These are phyloP conservation scores for Cheilosia grossa DNA, from an alignment of 2,888 invertebrate species.

Conservation along the genomic window DNA sequence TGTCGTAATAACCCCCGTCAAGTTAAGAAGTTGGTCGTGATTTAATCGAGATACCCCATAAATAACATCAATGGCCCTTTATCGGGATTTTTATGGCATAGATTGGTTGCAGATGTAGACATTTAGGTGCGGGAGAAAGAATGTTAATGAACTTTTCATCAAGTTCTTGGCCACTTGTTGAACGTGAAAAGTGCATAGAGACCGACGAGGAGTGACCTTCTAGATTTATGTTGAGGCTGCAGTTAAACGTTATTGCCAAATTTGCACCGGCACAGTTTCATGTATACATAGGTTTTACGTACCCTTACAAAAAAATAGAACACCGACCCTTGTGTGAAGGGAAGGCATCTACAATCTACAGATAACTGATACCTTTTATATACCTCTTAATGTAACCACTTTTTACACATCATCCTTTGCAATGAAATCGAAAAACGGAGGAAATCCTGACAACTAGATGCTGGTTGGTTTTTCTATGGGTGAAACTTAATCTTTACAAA, in stretches of 20 bases:
- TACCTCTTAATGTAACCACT: slow-evolving; percentile 33
- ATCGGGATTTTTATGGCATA: slow-evolving; percentile 22
- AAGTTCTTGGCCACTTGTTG: slow-evolving; percentile 34
- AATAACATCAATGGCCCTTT: slow-evolving; percentile 43
- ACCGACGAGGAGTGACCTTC: background rate
- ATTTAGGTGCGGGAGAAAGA: slow-evolving; percentile 10
- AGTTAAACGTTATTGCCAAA: slow-evolving; percentile 37
- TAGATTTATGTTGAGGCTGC: background rate
- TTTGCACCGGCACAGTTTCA: background rate
- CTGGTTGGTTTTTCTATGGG: slow-evolving; percentile 41
- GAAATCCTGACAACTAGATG: slow-evolving; percentile 53
- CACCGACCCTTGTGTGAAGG: slow-evolving; percentile 33
- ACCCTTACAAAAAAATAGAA: background rate
- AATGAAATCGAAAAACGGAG: slow-evolving; percentile 34
- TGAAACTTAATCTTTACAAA: slow-evolving; percentile 66
- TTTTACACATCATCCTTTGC: slow-evolving; percentile 30
- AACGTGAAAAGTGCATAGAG: slow-evolving; percentile 5
- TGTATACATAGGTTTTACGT: no score
- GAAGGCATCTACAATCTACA: background rate
- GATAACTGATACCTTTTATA: slow-evolving; percentile 34
- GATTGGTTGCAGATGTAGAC: slow-evolving; percentile 39
- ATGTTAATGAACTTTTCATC: slow-evolving; percentile 39
- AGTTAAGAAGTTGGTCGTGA: slow-evolving; percentile 42
- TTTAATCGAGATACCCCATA: slow-evolving; percentile 43
- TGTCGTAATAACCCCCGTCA: background rate